Evolutionary conservation across 2,888 invertebrate genomes (phyloP), one percentile per base, ranked within the genome.

Genomic region (Caenorhabditis zanzibari): DNA sequence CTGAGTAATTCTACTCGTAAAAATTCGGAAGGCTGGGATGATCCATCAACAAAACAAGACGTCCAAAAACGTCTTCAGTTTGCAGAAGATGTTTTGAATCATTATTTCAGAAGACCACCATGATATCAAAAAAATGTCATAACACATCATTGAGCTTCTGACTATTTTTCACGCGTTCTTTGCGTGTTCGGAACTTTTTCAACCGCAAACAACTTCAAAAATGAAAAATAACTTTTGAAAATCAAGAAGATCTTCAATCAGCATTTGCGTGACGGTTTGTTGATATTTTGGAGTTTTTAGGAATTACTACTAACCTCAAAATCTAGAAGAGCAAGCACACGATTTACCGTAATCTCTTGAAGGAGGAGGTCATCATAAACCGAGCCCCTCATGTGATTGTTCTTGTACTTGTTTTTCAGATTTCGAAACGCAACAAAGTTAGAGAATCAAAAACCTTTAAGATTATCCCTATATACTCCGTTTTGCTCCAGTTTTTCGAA

Each of bases 341-440:
- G 41, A n/a, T 26, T 41, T 75, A 75, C 75, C 56, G 66, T 75
- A 76, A 76, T 59, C 76, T 75, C 19, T 22, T 49, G 24, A 49
- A 68, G 28, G 38, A 24, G 61, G 49, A 59, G 52, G 32, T 66
- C 66, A 47, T 64, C 49, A 35, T 68, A 38, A 52, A 68, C 54
- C 54, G 68, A 68, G 52, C 22, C 28, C n/a, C 44, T 61, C 76
- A 76, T 68, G 61, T 68, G 76, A 44, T 56, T 75, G 41, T 44
- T 64, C 56, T 69, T 79, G 79, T 71, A 79, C 79, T 79, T 79
- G 79, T 79, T 79, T 64, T 79, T 35, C 38, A 26, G 32, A 35
- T n/a, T n/a, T n/a, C n/a, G 19, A 16, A 56, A 44, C 35, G 26
- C 41, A 35, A 47, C 22, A n/a, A 24, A 54, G 56, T 47, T 63